Conservation (phyloP, 2,888 invertebrate genomes). For the Argyresthia goedartella region DNA sequence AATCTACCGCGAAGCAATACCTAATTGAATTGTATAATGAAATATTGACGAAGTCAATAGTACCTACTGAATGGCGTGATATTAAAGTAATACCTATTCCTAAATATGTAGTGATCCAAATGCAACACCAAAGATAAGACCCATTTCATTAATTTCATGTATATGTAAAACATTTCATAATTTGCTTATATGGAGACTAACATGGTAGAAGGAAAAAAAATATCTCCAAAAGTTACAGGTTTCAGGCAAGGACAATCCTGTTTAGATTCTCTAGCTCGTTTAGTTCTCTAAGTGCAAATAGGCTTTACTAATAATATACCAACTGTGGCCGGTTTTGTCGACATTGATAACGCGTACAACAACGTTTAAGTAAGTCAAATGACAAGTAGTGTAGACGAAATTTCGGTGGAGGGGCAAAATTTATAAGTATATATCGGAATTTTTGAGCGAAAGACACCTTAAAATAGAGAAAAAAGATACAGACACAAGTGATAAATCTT, state of each 20-base stretch:
- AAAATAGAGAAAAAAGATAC: not conserved
- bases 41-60: no score
- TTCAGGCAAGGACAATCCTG: constrained; percentile 13
- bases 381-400: not conserved
- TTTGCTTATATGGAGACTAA: no score
- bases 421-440: not conserved
- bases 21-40: no score
- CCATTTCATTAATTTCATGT: no score
- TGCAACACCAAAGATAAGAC: no score
- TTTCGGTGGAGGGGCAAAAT: not conserved
- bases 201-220: not conserved
- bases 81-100: no score
- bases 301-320: constrained; percentile 12
- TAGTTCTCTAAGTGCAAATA: constrained; percentile 9
- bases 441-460: not conserved
- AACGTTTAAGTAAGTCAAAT: not conserved
- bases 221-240: constrained; percentile 5
- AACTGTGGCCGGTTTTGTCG: constrained; percentile 17
- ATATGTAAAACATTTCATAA: no score
- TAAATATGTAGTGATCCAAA: no score
- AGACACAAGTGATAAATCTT: no score
- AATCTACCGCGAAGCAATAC: no score
- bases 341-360: constrained; percentile 17
- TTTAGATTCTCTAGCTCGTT: constrained; percentile 8
- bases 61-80: no score